These are phyloP conservation scores for Atta texana DNA, from an alignment of 1,140 invertebrate species.

Conservation along the genomic window DNA sequence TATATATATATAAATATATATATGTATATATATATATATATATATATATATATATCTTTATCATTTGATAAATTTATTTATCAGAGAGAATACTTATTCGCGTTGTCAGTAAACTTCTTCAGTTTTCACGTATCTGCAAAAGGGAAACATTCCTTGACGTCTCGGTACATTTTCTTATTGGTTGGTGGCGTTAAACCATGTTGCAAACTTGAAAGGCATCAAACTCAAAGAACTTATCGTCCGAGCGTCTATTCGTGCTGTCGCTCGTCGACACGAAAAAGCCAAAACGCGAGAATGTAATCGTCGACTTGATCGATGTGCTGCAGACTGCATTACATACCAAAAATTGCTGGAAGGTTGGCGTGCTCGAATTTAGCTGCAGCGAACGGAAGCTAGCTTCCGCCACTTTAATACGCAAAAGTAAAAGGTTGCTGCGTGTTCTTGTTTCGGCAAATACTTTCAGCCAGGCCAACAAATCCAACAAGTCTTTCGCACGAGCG, in stretches of 20 bases:
- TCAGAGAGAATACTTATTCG: constrained; percentile 17
- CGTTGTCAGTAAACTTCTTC: constrained; percentile 27
- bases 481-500: constrained; percentile 14
- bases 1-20: neutral
- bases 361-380: constrained; percentile 52
- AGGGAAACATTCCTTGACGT: constrained; percentile 42
- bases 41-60: neutral
- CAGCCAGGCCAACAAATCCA: constrained; percentile 5
- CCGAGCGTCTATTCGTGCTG: constrained; percentile 57
- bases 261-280: constrained; percentile 62
- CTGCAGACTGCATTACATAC: constrained; percentile 59
- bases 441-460: constrained; percentile 44
- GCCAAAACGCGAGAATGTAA: constrained; percentile 63
- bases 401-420: constrained; percentile 40
- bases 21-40: neutral
- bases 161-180: constrained; percentile 35
- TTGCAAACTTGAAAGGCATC: constrained; percentile 59
- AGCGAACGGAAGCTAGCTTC: constrained; percentile 55
- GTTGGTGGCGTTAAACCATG: constrained; percentile 44
- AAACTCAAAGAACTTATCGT: constrained; percentile 57
- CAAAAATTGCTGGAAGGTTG: constrained; percentile 57
- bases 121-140: constrained; percentile 9
- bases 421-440: constrained; percentile 37
- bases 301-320: constrained; percentile 57
- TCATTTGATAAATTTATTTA: constrained; percentile 3